Base-by-base conservation (phyloP, 2,113 vertebrate genomes). In the human (Homo sapiens) region DNA sequence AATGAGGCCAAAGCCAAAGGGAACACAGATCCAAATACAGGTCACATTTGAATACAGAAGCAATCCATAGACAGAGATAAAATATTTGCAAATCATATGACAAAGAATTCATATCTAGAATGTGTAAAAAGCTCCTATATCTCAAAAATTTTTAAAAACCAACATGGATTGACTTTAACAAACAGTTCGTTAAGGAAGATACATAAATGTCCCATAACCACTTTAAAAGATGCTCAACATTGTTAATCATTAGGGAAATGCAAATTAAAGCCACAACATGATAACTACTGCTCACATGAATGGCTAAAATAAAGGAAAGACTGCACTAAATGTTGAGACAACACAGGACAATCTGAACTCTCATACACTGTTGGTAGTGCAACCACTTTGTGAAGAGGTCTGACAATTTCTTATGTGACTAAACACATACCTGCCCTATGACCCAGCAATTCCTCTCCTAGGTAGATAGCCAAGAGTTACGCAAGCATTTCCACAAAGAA, bases 351-450 rank as follows among this genome's bases (percentile, higher is more conserved):
- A 14, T 59, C 45, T 61, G 20, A 72, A 6, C 40, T 90, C 61
- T 82, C 68, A 48, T 17, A 17, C 5, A 2, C 10, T 38, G 0
- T 10, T 40, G 38, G 25, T 93, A 43, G 10, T 18, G 11, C 64
- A 59, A 35, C 55, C 50, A 12, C 35, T 92, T 90, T 30, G 50
- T 50, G 72, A 23, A 84, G 87, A 92, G 12, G 5, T 90, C 75
- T 90, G 68, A 72, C 85, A 22, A 75, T 80, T 90, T 91, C 23
- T 92, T 43, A 30, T 43, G 59, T 89, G 89, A 87, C 89, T 83
- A 68, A 79, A 30, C 38, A 84, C 50, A 59, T 20, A 72, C 75
- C 14, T 91, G 57, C 50, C 50, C 76, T 59, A n/a, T 32, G 9
- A 40, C 40, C 40, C n/a, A 72, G 22, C 32, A 57, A 27, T 75